Percentiles rank a stretch among this genome's conserved stretches.
Evolutionary conservation across 1,140 invertebrate species (phyloP).

Genomic region (Catajapyx aquilonaris): DNA sequence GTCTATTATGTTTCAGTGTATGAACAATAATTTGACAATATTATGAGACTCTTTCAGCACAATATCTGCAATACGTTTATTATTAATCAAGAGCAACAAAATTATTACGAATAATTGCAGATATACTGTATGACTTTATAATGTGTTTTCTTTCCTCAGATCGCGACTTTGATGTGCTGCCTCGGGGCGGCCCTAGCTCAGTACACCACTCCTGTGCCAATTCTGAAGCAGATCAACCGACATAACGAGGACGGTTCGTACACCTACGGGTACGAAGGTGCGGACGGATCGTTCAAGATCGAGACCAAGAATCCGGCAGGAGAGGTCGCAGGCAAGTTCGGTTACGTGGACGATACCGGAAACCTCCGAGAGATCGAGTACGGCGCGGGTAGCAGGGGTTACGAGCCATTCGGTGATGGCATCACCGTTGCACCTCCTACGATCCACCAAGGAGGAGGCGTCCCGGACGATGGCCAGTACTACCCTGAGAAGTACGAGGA

Average conservation of each 20-base stretch:
- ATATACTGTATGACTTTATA: too few relatives aligned
- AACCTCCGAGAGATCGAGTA: conserved; percentile 39
- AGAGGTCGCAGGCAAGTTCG: conserved; percentile 60
- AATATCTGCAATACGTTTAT: too few relatives aligned
- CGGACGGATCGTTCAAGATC: conserved; percentile 79
- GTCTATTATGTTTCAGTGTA: too few relatives aligned
- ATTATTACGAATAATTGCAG: too few relatives aligned
- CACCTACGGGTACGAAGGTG: conserved; percentile 70
- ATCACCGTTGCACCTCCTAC: conserved; percentile 61
- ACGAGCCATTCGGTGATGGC: conserved; percentile 47
- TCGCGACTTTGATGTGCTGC: too few relatives aligned
- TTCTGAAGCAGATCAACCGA: conserved; percentile 44
- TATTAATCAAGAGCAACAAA: too few relatives aligned
- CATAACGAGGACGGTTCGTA: conserved; percentile 71
- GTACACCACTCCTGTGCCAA: conserved; percentile 40
- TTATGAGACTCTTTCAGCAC: too few relatives aligned
- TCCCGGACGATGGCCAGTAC: conserved; percentile 56
- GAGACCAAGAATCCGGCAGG: conserved; percentile 66
- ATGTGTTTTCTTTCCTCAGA: too few relatives aligned
- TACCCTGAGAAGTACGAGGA: background rate
- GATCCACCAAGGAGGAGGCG: conserved; percentile 29
- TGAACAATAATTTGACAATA: too few relatives aligned
- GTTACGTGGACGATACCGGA: conserved; percentile 58
- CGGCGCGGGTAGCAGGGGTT: conserved; percentile 49
- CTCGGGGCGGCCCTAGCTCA: too few relatives aligned